These are phyloP conservation scores for Anseranas semipalmata DNA, from an alignment of 2,113 vertebrate species.

Conservation along the genomic window DNA sequence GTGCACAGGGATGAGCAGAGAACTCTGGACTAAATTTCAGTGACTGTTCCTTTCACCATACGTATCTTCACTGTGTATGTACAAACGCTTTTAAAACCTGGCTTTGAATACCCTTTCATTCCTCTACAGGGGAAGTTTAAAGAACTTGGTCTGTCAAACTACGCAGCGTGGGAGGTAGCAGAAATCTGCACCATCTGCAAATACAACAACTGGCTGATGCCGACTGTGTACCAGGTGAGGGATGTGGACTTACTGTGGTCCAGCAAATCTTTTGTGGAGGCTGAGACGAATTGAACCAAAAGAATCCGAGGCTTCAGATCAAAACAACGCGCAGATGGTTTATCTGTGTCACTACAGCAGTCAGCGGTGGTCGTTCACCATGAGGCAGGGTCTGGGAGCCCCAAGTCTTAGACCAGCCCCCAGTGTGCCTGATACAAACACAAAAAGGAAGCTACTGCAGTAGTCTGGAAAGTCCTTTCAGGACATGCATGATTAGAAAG, in stretches of 20 bases:
- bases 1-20: not conserved
- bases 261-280: fast-evolving
- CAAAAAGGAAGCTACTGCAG: not conserved
- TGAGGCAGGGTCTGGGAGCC: not conserved
- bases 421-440: fast-evolving
- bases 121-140: conserved; percentile 89
- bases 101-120: not conserved
- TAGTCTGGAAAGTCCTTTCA: not conserved
- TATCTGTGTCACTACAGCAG: not conserved
- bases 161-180: conserved; percentile 91
- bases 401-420: fast-evolving
- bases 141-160: conserved; percentile 94
- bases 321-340: fast-evolving
- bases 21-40: not conserved
- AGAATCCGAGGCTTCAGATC: not conserved
- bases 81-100: not conserved
- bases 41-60: not conserved
- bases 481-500: not conserved
- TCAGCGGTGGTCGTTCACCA: not conserved
- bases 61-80: not conserved
- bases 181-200: conserved; percentile 89
- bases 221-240: conserved; percentile 92
- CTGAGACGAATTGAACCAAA: not conserved
- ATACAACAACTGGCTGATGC: conserved; percentile 88
- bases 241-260: fast-evolving